Evolutionary conservation across 2,797 vertebrate genomes (phyloP), one percentile per base, ranked within the genome.

Genomic region (Sardinella longiceps): DNA sequence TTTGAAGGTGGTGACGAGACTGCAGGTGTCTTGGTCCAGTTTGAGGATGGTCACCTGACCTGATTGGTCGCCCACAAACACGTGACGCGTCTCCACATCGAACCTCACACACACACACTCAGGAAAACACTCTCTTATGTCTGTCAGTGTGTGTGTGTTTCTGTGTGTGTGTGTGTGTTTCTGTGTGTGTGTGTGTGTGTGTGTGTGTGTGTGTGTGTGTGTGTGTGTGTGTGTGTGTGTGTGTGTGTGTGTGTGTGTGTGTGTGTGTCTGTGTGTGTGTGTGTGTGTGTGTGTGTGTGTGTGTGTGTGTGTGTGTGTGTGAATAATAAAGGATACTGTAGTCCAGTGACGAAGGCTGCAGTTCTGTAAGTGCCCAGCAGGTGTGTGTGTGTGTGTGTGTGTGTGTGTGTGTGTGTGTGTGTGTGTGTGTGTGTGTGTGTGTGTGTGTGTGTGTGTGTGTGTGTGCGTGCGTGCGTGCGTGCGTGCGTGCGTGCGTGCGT

Each of bases 21-120:
- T 97, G 92, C 98, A 99, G 93, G 90, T 96, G 92, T 99, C 97
- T 92, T 97, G 97, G 89, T 99, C 98, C 92, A 99, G 93, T 94
- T 99, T 99, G 48, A 50, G 2, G 5, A 43, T 43, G n/a, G n/a
- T n/a, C n/a, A n/a, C n/a, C n/a, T n/a, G n/a, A n/a, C n/a, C n/a
- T n/a, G n/a, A n/a, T n/a, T n/a, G n/a, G n/a, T n/a, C n/a, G n/a
- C n/a, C n/a, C n/a, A n/a, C n/a, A n/a, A n/a, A n/a, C n/a, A n/a
- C n/a, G n/a, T n/a, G n/a, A n/a, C n/a, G n/a, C n/a, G n/a, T n/a
- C n/a, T n/a, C n/a, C n/a, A n/a, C n/a, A n/a, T n/a, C n/a, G n/a
- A n/a, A n/a, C n/a, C n/a, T n/a, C n/a, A n/a, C n/a, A n/a, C n/a
- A n/a, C n/a, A n/a, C n/a, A n/a, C n/a, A n/a, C n/a, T n/a, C n/a